phyloP scores from a whole-genome alignment of 2,888 invertebrate species.

The Synergus laeviventris region DNA sequence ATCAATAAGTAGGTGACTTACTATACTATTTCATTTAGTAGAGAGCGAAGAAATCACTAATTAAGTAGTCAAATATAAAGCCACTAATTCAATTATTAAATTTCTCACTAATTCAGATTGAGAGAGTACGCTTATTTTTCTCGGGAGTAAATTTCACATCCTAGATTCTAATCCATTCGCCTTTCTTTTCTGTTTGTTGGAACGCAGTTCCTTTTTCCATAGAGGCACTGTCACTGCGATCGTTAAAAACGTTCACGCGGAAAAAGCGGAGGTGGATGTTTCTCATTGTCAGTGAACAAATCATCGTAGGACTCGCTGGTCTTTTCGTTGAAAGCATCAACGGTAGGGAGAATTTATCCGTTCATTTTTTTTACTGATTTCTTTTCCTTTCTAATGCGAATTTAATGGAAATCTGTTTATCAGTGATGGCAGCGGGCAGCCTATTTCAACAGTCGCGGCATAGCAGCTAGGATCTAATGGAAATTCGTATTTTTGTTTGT shows the following conservation, averaged over 20 bases:
- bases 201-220: constrained; percentile 28
- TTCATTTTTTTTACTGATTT: neutral
- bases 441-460: constrained; percentile 72
- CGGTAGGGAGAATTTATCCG: constrained; percentile 20
- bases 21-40: too few species aligned
- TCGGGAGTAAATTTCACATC: constrained; percentile 37
- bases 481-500: constrained; percentile 47
- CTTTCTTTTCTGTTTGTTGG: constrained; percentile 2
- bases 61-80: too few species aligned
- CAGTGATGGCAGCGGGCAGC: constrained; percentile 73
- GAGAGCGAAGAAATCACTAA: too few species aligned
- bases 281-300: constrained; percentile 36
- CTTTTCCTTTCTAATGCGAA: constrained; percentile 6
- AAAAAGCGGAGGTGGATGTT: constrained; percentile 39
- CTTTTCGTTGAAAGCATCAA: constrained; percentile 30
- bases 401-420: constrained; percentile 60
- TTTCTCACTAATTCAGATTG: too few species aligned
- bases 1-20: too few species aligned
- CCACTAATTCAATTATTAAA: too few species aligned
- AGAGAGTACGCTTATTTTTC: neutral
- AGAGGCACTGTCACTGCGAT: constrained; percentile 63
- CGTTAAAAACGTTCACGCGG: constrained; percentile 56
- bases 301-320: constrained; percentile 21
- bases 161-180: constrained; percentile 17
- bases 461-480: constrained; percentile 72